These are phyloP conservation scores for Chelonus formosanus DNA, from an alignment of 2,888 invertebrate species.

Conservation along the genomic window DNA sequence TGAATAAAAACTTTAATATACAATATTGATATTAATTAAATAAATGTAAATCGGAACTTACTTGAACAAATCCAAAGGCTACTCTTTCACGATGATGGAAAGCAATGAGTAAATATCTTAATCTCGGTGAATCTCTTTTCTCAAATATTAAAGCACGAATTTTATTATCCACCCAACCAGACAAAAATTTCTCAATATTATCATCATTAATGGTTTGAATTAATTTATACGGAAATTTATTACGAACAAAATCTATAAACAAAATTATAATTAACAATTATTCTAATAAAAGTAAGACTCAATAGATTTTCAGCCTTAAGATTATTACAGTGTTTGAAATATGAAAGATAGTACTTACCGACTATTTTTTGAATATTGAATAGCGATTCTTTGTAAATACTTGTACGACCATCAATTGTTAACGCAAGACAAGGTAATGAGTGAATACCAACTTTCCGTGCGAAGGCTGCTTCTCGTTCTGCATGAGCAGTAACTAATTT, in stretches of 20 bases:
- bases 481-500: conserved; percentile 86
- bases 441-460: conserved; percentile 81
- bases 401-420: conserved; percentile 83
- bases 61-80: conserved; percentile 79
- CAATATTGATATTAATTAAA: too few relatives aligned
- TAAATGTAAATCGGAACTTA: conserved; percentile 35
- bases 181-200: conserved; percentile 80
- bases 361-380: conserved; percentile 82
- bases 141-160: conserved; percentile 91
- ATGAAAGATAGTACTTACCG: conserved; percentile 67
- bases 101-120: conserved; percentile 88
- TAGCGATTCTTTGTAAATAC: conserved; percentile 84
- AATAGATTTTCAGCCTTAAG: background rate
- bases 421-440: conserved; percentile 84
- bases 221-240: conserved; percentile 85
- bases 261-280: conserved; percentile 5
- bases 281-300: background rate
- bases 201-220: conserved; percentile 76
- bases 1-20: too few relatives aligned
- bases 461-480: conserved; percentile 80
- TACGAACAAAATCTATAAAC: conserved; percentile 81
- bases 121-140: conserved; percentile 76
- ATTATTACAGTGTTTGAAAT: background rate
- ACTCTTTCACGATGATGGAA: conserved; percentile 86
- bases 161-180: conserved; percentile 91